phyloP scores from a whole-genome alignment of 2,113 vertebrate genomes.

The Poecilia latipinna region DNA sequence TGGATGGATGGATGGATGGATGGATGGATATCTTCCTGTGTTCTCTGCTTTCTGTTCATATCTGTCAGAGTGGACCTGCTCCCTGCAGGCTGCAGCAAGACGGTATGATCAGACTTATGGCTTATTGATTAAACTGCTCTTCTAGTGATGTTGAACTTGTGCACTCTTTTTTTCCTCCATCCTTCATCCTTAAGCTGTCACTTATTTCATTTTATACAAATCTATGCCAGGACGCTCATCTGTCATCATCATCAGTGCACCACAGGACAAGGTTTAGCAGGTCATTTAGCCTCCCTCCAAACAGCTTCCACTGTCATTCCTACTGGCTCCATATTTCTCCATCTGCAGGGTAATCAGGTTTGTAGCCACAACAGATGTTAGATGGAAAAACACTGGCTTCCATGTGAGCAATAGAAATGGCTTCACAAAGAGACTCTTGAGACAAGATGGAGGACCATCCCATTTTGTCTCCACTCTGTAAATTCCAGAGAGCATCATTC shows the following conservation, averaged over 20 bases:
- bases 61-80: neutral
- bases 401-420: no score
- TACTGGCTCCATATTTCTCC: conserved; percentile 16
- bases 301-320: neutral
- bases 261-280: conserved; percentile 1
- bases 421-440: neutral
- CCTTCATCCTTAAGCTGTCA: neutral
- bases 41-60: conserved; percentile 2
- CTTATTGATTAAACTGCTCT: conserved; percentile 29
- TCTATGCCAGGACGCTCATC: conserved; percentile 12
- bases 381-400: neutral
- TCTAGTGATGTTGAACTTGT: conserved; percentile 9
- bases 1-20: no score
- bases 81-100: conserved; percentile 15
- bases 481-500: no score
- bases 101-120: conserved; percentile 16
- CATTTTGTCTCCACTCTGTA: no score
- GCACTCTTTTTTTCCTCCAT: neutral
- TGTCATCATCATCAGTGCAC: conserved; percentile 27
- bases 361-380: neutral
- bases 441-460: no score
- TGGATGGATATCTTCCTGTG: conserved; percentile 11
- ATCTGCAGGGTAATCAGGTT: conserved; percentile 3
- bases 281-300: conserved; percentile 1
- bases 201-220: conserved; percentile 9